Conservation (phyloP, 2,113 vertebrate species). For the Ctenodactylus gundi region DNA sequence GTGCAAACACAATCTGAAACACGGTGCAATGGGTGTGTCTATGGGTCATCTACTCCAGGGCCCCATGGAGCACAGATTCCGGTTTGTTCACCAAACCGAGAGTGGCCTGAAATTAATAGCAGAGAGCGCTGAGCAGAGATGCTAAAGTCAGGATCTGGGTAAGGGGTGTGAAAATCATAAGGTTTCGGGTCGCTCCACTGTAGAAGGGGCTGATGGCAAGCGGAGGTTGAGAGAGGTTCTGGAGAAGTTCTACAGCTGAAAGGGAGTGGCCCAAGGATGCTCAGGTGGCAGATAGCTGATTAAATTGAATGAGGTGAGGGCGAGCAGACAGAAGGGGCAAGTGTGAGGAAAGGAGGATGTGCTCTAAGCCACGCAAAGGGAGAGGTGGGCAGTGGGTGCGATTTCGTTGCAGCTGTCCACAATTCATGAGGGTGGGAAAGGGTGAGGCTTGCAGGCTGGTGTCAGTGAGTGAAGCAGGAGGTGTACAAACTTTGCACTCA, state of each 20-base stretch:
- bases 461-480: too few relatives aligned
- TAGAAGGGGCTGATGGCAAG: neutral
- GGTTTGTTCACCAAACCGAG: neutral
- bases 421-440: too few relatives aligned
- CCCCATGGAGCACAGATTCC: neutral
- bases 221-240: neutral
- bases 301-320: too few relatives aligned
- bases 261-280: too few relatives aligned
- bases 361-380: too few relatives aligned
- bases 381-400: too few relatives aligned
- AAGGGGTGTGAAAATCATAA: neutral
- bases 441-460: too few relatives aligned
- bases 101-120: neutral
- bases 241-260: neutral
- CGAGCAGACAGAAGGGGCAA: too few relatives aligned
- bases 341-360: too few relatives aligned
- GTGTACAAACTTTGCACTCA: too few relatives aligned
- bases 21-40: neutral
- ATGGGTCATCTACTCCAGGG: neutral
- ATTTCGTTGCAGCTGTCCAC: too few relatives aligned
- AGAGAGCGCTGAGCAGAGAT: neutral
- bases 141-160: neutral
- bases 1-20: neutral
- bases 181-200: neutral
- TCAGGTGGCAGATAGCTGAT: too few relatives aligned